Conservation (phyloP, 2,797 vertebrate genomes). For the Chromis chromis region DNA sequence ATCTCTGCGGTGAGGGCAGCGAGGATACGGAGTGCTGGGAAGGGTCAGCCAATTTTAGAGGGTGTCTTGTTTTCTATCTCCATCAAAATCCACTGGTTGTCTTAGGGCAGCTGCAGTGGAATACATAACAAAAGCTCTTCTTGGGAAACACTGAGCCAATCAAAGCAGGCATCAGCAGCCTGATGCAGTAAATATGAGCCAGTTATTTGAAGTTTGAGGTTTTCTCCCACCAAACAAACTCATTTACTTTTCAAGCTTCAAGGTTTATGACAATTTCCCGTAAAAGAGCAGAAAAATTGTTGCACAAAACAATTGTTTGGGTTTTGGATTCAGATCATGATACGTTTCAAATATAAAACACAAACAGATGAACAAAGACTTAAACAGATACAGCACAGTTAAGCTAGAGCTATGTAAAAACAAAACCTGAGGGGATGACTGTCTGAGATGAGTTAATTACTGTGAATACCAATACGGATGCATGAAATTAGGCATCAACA, state of each 20-base stretch:
- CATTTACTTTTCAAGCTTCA: conserved; percentile 60
- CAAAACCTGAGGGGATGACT: conserved; percentile 14
- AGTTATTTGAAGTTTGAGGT: conserved; percentile 73
- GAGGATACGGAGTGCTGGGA: conserved; percentile 56
- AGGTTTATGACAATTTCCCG: conserved; percentile 67
- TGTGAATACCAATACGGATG: conserved; percentile 10
- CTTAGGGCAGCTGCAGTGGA: conserved; percentile 59
- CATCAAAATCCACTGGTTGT: conserved; percentile 71
- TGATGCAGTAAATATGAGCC: conserved; percentile 66
- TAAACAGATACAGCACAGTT: conserved; percentile 32
- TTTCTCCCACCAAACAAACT: conserved; percentile 66
- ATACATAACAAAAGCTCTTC: conserved; percentile 65
- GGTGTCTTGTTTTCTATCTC: conserved; percentile 65
- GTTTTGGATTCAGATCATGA: conserved; percentile 55
- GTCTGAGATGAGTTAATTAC: conserved; percentile 12
- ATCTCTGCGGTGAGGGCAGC: conserved; percentile 65
- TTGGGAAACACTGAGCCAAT: conserved; percentile 55
- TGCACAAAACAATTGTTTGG: conserved; percentile 52
- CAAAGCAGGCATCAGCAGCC: conserved; percentile 61
- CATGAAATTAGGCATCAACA: conserved; percentile 2
- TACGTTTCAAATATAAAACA: conserved; percentile 64
- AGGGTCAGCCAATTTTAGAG: conserved; percentile 72
- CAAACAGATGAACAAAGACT: conserved; percentile 51
- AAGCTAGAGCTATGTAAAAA: conserved; percentile 41
- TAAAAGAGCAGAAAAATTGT: conserved; percentile 44